These are phyloP conservation scores for Drosophila aldrichi DNA, from an alignment of 2,888 invertebrate genomes.

Conservation along the genomic window DNA sequence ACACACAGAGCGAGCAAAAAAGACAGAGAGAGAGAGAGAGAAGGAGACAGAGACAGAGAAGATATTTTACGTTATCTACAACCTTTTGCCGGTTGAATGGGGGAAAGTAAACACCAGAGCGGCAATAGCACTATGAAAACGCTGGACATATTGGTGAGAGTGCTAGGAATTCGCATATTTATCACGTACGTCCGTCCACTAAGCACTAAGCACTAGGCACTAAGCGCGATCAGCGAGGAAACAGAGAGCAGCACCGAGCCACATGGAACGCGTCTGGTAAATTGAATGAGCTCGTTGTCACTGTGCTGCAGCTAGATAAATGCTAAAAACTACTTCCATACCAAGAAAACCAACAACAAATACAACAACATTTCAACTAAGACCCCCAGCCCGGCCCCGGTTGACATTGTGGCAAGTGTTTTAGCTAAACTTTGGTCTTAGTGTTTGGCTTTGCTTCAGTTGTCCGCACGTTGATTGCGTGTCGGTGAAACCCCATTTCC, in stretches of 20 bases:
- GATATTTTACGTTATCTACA: constrained; percentile 30
- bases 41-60: not conserved
- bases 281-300: constrained; percentile 65
- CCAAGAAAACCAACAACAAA: constrained; percentile 8
- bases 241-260: constrained; percentile 24
- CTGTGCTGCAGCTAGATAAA: constrained; percentile 45
- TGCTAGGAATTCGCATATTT: constrained; percentile 47
- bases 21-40: not conserved
- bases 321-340: constrained; percentile 16
- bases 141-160: constrained; percentile 38
- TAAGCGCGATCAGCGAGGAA: constrained; percentile 13
- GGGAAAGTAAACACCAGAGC: constrained; percentile 58
- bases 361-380: not conserved
- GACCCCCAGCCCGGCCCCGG: constrained; percentile 15
- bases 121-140: constrained; percentile 32
- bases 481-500: constrained; percentile 65
- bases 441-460: constrained; percentile 7
- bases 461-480: constrained; percentile 56
- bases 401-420: constrained; percentile 54
- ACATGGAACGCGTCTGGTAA: constrained; percentile 63
- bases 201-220: constrained; percentile 6
- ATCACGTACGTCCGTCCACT: constrained; percentile 59
- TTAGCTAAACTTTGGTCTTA: constrained; percentile 11
- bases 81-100: constrained; percentile 54
- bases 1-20: not conserved